These are phyloP conservation scores for Alexandromys oeconomus DNA, from an alignment of 2,797 vertebrate genomes.

Conservation along the genomic window DNA sequence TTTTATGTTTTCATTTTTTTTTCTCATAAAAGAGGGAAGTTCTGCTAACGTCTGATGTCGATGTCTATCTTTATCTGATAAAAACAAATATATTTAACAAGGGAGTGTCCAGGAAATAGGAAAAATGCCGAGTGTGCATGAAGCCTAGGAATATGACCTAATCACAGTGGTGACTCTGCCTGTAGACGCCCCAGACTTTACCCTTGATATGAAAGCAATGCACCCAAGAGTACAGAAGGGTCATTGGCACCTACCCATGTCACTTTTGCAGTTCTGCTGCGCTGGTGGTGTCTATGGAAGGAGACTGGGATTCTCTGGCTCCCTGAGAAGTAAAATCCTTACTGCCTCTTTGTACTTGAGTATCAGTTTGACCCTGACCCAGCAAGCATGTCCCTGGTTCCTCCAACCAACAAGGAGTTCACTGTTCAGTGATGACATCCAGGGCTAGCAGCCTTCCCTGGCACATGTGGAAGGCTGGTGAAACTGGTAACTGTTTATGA, in stretches of 20 bases:
- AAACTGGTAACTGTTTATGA: neutral
- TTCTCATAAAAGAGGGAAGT: conserved; percentile 80
- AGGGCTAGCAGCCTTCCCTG: neutral
- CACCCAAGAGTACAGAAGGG: neutral
- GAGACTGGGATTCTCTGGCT: neutral
- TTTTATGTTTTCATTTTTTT: conserved; percentile 75
- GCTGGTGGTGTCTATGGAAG: neutral
- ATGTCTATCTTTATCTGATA: conserved; percentile 66
- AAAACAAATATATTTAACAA: conserved; percentile 68
- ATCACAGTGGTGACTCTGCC: neutral
- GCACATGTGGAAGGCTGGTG: neutral
- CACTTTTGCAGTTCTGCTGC: neutral
- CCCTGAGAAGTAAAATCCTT: neutral
- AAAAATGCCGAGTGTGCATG: neutral
- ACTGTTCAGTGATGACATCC: neutral
- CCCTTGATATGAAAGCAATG: neutral
- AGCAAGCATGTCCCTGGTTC: neutral
- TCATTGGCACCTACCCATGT: neutral
- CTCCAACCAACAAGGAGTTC: neutral
- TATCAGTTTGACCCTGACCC: neutral
- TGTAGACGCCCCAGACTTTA: neutral
- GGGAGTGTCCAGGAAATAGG: conserved; percentile 14
- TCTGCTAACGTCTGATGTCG: conserved; percentile 62
- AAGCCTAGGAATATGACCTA: neutral
- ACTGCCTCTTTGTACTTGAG: neutral